Percentiles rank a stretch among this genome's conserved stretches.
Evolutionary conservation across 2,888 invertebrate genomes (phyloP).

Genomic region (Alsophila aescularia): DNA sequence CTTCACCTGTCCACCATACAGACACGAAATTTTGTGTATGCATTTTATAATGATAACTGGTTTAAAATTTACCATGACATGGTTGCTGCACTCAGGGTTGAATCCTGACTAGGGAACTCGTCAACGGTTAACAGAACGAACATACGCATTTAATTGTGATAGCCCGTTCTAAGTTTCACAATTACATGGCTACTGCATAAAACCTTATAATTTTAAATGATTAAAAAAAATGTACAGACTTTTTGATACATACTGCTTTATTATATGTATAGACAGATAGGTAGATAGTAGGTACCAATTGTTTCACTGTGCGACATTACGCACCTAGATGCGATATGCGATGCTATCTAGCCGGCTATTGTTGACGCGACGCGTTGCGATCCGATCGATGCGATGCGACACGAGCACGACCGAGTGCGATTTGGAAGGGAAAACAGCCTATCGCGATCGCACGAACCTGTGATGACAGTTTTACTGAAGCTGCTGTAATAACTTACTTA

Average conservation of each 20-base stretch:
- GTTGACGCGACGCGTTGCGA: neutral
- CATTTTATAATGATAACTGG: too few species aligned
- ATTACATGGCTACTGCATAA: too few species aligned
- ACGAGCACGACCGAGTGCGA: conserved; percentile 14
- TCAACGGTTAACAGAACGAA: too few species aligned
- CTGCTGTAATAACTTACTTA: neutral
- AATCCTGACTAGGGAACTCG: too few species aligned
- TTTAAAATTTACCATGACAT: too few species aligned
- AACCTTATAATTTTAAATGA: conserved; percentile 1
- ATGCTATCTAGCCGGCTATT: conserved; percentile 4
- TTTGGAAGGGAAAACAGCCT: conserved; percentile 28
- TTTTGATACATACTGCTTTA: too few species aligned
- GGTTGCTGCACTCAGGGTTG: too few species aligned
- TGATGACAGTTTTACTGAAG: neutral
- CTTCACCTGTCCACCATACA: too few species aligned
- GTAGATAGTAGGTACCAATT: conserved; percentile 6
- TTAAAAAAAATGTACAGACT: conserved; percentile 4
- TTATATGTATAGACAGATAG: too few species aligned
- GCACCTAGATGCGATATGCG: conserved; percentile 6
- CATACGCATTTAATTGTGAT: too few species aligned
- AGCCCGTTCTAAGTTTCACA: too few species aligned
- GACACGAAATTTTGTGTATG: too few species aligned
- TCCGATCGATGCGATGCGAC: conserved; percentile 6
- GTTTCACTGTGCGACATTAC: conserved; percentile 4
- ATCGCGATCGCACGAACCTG: conserved; percentile 1